phyloP scores from a whole-genome alignment of 2,888 invertebrate species.

The Drosophila kambysellisi region DNA sequence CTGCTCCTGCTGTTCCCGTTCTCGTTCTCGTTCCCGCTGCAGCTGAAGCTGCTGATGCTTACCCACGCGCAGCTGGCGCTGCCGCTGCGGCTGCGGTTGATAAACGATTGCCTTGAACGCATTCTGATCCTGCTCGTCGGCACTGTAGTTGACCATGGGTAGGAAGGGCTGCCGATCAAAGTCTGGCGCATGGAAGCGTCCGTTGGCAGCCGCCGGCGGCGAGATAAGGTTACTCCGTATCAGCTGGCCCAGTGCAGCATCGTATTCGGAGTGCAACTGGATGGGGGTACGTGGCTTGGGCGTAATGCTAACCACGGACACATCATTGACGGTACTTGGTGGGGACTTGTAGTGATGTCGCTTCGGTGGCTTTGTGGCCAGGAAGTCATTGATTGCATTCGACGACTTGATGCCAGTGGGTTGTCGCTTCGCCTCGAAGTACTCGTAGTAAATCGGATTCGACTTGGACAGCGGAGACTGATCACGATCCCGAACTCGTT shows the following conservation, averaged over 20 bases:
- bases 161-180: conserved; percentile 88
- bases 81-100: conserved; percentile 69
- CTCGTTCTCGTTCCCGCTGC: conserved; percentile 19
- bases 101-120: conserved; percentile 83
- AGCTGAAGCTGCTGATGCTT: conserved; percentile 27
- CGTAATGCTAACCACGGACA: conserved; percentile 85
- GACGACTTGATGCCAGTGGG: conserved; percentile 61
- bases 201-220: conserved; percentile 24
- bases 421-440: conserved; percentile 84
- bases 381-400: conserved; percentile 76
- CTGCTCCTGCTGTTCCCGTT: conserved; percentile 54
- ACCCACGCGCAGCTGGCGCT: conserved; percentile 11
- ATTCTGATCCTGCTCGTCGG: conserved; percentile 82
- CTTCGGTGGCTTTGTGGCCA: conserved; percentile 69
- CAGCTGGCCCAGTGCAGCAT: conserved; percentile 85
- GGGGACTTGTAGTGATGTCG: conserved; percentile 74
- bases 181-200: conserved; percentile 82
- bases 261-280: conserved; percentile 63
- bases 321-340: conserved; percentile 68
- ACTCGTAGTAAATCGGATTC: conserved; percentile 85
- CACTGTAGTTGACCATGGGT: conserved; percentile 87
- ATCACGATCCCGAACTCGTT: conserved; percentile 20
- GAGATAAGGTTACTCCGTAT: conserved; percentile 84
- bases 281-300: conserved; percentile 86
- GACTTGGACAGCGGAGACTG: conserved; percentile 78